Base-by-base conservation (phyloP, 1,140 invertebrate species). In the Phymastichus coffea region DNA sequence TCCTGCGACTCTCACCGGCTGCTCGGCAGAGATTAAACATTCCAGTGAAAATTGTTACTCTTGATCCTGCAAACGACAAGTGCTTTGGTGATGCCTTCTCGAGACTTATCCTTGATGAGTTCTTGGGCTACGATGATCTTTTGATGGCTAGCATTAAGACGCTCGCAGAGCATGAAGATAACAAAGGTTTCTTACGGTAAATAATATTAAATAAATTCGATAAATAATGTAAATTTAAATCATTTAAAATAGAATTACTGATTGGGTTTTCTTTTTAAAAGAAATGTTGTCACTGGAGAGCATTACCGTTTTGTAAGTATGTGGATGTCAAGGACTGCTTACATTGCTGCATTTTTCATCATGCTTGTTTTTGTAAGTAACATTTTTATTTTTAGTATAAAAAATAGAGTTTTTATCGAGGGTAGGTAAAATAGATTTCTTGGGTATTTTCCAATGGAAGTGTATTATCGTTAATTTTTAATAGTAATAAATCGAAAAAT, bases 331-430 rank as follows among this genome's bases (percentile, higher is more conserved):
- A 86, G 93, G 68, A 92, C 88, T 48, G 92, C 92, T 15, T 99
- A 98, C 74, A 81, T 99, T 30, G 91, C 92, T 26, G 95, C 97
- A 8, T 92, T 95, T 70, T 90, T 96, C 75, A 94, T 98, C 44
- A 99, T 99, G 97, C 84, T 99, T 14, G 85, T 98, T 25, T 99
- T 99, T 87, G 96, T 99, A 86, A 94, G 95, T 96, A 82, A 46
- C 56, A 51, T 33, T 37, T 55, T 48, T 56, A 52, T 55, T 53
- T n/a, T 56, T 47, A 15, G 7, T n/a, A 51, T 22, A 23, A n/a
- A n/a, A n/a, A n/a, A n/a, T n/a, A n/a, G n/a, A n/a, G n/a, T n/a
- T n/a, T n/a, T n/a, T n/a, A n/a, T n/a, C n/a, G n/a, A n/a, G n/a
- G n/a, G n/a, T n/a, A n/a, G n/a, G n/a, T n/a, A n/a, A n/a, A n/a